Evolutionary conservation across 2,113 vertebrate species (phyloP).

Genomic region (Buteo buteo): DNA sequence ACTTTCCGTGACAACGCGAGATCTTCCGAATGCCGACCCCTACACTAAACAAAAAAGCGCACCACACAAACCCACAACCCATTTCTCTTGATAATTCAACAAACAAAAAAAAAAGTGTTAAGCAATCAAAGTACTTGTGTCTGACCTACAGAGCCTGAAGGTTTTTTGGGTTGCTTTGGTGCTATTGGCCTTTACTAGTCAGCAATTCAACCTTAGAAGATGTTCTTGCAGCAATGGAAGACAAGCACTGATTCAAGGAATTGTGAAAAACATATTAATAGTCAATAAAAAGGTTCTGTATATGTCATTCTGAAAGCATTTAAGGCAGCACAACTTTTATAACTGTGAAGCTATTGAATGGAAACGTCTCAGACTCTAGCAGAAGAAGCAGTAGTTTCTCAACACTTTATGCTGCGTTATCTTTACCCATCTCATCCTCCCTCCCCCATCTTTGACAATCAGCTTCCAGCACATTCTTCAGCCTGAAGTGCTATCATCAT

Average conservation of each 20-base stretch:
- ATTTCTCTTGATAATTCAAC: not conserved
- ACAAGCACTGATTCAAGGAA: not conserved
- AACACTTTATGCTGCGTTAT: not conserved
- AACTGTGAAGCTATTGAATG: not conserved
- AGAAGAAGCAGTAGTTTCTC: not conserved
- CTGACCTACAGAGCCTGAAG: not conserved
- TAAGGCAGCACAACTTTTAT: not conserved
- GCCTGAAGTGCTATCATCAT: not conserved
- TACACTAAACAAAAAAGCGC: not conserved
- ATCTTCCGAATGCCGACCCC: too few relatives aligned
- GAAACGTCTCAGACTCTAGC: not conserved
- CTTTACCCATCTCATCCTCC: not conserved
- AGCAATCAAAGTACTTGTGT: not conserved
- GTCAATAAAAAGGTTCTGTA: not conserved
- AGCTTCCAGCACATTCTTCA: not conserved
- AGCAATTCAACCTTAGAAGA: not conserved
- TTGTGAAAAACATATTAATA: not conserved
- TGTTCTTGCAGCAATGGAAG: not conserved
- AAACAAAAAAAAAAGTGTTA: not conserved
- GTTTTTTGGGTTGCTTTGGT: not conserved
- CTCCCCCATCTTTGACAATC: not conserved
- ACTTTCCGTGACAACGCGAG: too few relatives aligned
- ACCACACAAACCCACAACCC: not conserved
- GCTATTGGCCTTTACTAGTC: not conserved
- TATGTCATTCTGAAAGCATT: not conserved